Base-by-base conservation (phyloP, 2,797 vertebrate species). In the Acanthis flammea region DNA sequence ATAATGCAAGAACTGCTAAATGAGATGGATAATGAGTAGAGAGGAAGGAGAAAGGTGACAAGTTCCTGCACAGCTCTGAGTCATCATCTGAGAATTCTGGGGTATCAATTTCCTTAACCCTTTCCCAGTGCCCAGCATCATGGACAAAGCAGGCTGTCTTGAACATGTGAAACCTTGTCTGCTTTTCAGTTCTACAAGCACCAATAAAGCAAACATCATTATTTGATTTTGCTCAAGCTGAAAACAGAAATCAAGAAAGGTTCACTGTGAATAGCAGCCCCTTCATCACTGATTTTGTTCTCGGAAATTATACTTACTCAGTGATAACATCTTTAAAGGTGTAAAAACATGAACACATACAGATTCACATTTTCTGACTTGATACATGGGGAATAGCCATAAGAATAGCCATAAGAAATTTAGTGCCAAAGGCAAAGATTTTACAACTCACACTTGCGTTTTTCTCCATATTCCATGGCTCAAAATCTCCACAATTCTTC, bases 401-500 rank as follows among this genome's bases (percentile, higher is more conserved):
- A n/a, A n/a, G 62, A 73, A 54, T 31, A 71, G 5, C 16, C 7
- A 0, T 54, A 55, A 17, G 41, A 85, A 93, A 66, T 75, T 79
- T 70, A 70, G 35, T 13, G 55, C 18, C 37, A 24, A 62, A 77
- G 24, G 47, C 42, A 60, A 83, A 27, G 31, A 86, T 31, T 79
- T 76, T 85, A 31, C 7, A 18, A 97, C 98, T 98, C 94, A 98
- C 98, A 92, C 24, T 3, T 88, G 45, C 10, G 70, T 82, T 96
- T 96, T 94, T 97, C 66, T 97, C 96, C 33, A 41, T 78, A 63
- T 82, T 97, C 97, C 95, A 94, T 65, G 93, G 84, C 88, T 97
- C 94, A 87, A 47, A 76, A 77, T 60, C 81, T 80, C 89, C 92
- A 50, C 61, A 54, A 92, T 84, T 92, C 71, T 91, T 95, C 47